These are phyloP conservation scores for Cepaea hortensis DNA, from an alignment of 2,888 invertebrate genomes.

Conservation along the genomic window DNA sequence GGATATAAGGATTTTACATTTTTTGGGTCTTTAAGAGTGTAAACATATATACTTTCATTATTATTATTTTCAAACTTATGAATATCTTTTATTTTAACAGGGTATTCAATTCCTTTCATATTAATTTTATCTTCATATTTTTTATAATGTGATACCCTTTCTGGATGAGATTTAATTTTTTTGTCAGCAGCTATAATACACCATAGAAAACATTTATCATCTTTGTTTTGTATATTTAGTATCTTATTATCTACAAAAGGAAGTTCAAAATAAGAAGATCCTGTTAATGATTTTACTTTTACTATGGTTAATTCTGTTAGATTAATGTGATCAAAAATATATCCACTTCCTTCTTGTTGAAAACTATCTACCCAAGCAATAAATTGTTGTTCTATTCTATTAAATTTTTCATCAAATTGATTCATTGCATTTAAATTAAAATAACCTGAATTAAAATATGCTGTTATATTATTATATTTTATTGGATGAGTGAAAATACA, in stretches of 20 bases:
- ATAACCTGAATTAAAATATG: constrained; percentile 19
- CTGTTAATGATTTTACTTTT: constrained; percentile 2
- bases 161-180: background rate
- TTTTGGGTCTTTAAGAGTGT: background rate
- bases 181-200: background rate
- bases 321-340: background rate
- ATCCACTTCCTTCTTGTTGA: background rate
- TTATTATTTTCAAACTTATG: background rate
- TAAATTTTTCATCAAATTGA: constrained; percentile 27
- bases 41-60: background rate
- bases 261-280: constrained; percentile 21
- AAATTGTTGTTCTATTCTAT: background rate
- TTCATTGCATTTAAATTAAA: constrained; percentile 5
- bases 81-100: background rate
- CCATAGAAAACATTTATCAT: constrained; percentile 17
- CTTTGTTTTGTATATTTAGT: constrained; percentile 3
- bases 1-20: background rate
- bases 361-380: background rate
- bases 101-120: background rate
- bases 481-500: no score
- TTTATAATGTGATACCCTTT: background rate
- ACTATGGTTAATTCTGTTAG: background rate
- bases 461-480: no score
- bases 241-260: background rate
- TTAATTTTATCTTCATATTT: background rate